These are phyloP conservation scores for Apostichopus japonicus DNA, from an alignment of 35 echinoderm and acorn worm genomes.

Conservation along the genomic window DNA sequence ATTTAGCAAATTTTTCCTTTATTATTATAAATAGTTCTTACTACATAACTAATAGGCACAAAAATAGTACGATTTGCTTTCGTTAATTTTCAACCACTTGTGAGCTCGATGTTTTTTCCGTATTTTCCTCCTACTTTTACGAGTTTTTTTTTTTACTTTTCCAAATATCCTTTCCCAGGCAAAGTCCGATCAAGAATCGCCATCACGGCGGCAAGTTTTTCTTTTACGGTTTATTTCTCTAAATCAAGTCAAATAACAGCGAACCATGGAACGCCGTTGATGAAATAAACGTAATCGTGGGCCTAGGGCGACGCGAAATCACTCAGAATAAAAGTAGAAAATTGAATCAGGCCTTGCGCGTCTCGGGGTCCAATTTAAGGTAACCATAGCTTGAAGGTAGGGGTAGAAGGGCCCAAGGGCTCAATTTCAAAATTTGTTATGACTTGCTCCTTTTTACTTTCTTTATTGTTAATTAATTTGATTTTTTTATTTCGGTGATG, in stretches of 20 bases:
- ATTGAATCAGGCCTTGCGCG: constrained; percentile 51
- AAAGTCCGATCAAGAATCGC: constrained; percentile 38
- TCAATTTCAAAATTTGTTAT: constrained; percentile 57
- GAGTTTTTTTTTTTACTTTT: not conserved
- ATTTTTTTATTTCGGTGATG: constrained; percentile 44
- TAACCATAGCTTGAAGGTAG: constrained; percentile 33
- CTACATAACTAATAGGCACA: no score
- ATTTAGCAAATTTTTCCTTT: no score
- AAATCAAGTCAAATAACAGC: constrained; percentile 36
- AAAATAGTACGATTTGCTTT: no score
- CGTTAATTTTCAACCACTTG: no score
- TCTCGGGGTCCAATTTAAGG: constrained; percentile 62
- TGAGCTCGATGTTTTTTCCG: no score
- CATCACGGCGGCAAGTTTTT: constrained; percentile 15
- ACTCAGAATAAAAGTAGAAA: constrained; percentile 49
- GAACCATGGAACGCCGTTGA: constrained; percentile 41
- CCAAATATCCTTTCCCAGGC: not conserved
- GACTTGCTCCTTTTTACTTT: constrained; percentile 48
- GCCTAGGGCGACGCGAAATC: constrained; percentile 45
- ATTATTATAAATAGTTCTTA: no score
- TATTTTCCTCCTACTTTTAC: no score
- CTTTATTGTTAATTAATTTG: constrained; percentile 66
- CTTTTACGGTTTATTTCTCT: constrained; percentile 39
- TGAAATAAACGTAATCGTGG: constrained; percentile 49
- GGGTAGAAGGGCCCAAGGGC: constrained; percentile 35